Conservation (phyloP, 2,888 invertebrate genomes). For the Hedya salicella region DNA sequence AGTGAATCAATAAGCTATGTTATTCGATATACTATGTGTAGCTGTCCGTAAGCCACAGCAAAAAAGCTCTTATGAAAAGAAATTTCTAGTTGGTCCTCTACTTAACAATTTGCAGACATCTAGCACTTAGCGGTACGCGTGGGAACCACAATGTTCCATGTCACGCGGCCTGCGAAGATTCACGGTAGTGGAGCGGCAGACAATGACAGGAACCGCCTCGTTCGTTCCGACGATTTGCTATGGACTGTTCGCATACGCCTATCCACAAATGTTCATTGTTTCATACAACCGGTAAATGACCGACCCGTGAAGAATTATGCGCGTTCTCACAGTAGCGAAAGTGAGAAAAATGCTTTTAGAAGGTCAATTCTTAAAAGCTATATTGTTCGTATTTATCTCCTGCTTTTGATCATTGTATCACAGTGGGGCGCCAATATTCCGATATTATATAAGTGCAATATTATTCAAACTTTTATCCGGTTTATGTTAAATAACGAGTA, state of each 20-base stretch:
- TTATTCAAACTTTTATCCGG: slow-evolving; percentile 25
- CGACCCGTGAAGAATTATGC: slow-evolving; percentile 48
- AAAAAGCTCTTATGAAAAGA: no score
- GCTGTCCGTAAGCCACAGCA: no score
- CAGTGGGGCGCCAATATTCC: slow-evolving; percentile 5
- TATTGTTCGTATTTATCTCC: slow-evolving; percentile 11
- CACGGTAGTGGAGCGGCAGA: slow-evolving; percentile 61
- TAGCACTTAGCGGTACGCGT: slow-evolving; percentile 50
- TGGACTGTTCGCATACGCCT: slow-evolving; percentile 58
- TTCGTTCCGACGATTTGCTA: slow-evolving; percentile 70
- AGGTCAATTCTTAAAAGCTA: slow-evolving; percentile 38
- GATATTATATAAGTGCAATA: slow-evolving; percentile 35
- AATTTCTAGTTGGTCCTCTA: no score
- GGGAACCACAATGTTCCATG: slow-evolving; percentile 60
- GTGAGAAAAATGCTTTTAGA: slow-evolving; percentile 46
- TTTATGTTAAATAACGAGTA: slow-evolving; percentile 34
- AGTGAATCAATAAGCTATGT: no score
- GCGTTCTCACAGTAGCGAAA: slow-evolving; percentile 43
- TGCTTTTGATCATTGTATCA: slow-evolving; percentile 3
- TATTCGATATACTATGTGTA: no score
- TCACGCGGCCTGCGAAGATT: slow-evolving; percentile 57
- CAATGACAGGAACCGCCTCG: slow-evolving; percentile 77
- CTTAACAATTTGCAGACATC: slow-evolving; percentile 48
- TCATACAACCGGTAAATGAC: slow-evolving; percentile 57
- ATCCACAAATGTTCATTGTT: slow-evolving; percentile 58